Evolutionary conservation across 2,888 invertebrate species (phyloP).

Genomic region (Holacanthella duospinosa): DNA sequence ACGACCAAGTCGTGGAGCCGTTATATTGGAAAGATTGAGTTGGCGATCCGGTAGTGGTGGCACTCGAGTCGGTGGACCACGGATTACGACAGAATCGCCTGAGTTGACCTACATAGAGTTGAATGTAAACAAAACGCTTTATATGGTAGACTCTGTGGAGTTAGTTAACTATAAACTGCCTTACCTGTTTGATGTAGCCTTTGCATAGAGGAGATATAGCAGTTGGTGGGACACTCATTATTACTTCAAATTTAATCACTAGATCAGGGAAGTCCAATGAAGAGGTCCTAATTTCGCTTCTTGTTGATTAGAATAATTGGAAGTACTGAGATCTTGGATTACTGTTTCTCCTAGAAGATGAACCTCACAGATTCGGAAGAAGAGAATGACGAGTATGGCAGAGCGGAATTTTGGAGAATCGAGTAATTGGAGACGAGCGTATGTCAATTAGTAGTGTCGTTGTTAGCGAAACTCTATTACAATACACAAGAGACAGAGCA

Average conservation of each 20-base stretch:
- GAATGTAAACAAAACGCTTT: conserved; percentile 12
- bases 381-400: too few relatives aligned
- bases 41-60: conserved; percentile 81
- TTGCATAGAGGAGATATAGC: conserved; percentile 39
- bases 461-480: too few relatives aligned
- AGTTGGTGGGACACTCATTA: conserved; percentile 41
- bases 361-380: too few relatives aligned
- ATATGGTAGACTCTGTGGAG: too few relatives aligned
- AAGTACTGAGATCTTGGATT: too few relatives aligned
- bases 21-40: conserved; percentile 78
- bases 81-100: conserved; percentile 88
- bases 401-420: too few relatives aligned
- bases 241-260: conserved; percentile 11
- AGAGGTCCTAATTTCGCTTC: background rate
- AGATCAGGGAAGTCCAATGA: background rate
- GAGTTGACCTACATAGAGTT: conserved; percentile 68
- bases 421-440: too few relatives aligned
- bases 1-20: conserved; percentile 80
- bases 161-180: conserved; percentile 32
- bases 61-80: conserved; percentile 68
- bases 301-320: background rate
- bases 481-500: too few relatives aligned
- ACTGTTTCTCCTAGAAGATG: too few relatives aligned
- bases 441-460: too few relatives aligned
- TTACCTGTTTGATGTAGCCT: conserved; percentile 55